Conservation (phyloP, 1,140 invertebrate species). For the Pomacea maculata region DNA sequence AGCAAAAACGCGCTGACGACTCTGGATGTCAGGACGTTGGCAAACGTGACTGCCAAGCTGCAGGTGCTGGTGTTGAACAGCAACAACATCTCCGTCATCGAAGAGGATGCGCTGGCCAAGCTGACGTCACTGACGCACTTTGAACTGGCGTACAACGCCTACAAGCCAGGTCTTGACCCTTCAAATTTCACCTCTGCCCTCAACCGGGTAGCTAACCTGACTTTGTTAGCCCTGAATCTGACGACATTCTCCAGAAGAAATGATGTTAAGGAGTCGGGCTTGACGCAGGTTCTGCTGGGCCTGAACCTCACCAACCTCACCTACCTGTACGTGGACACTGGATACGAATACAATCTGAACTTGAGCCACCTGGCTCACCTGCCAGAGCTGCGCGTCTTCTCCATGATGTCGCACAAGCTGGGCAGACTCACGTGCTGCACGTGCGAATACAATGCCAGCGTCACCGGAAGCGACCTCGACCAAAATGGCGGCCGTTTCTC, state of each 20-base stretch:
- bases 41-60: constrained; percentile 4
- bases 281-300: not conserved
- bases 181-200: not conserved
- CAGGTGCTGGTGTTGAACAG: constrained; percentile 13
- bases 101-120: not conserved
- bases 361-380: constrained; percentile 5
- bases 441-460: too few species aligned
- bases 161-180: not conserved
- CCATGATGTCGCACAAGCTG: constrained; percentile 7
- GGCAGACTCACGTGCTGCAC: not conserved
- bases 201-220: not conserved
- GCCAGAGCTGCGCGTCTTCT: constrained; percentile 6
- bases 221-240: not conserved
- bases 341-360: not conserved
- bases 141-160: constrained; percentile 7
- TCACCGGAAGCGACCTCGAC: not conserved
- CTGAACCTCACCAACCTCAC: not conserved
- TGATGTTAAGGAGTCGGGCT: not conserved
- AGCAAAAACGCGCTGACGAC: constrained; percentile 1
- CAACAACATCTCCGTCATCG: constrained; percentile 14
- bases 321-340: constrained; percentile 7
- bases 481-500: not conserved
- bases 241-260: not conserved
- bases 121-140: constrained; percentile 5
- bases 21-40: not conserved